Base-by-base conservation (phyloP, 1,140 invertebrate species). In the Delia radicum region DNA sequence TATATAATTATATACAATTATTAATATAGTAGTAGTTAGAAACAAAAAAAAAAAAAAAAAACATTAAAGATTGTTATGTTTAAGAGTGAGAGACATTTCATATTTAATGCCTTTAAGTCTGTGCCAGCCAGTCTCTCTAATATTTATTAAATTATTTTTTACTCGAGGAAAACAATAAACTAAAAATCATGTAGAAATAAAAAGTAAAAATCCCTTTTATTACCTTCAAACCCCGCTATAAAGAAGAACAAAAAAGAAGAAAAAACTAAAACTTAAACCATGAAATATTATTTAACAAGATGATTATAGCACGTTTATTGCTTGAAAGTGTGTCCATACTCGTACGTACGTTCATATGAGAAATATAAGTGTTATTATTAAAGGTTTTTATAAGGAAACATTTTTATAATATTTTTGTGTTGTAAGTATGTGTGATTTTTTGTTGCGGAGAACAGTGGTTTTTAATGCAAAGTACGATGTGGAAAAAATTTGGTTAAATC, bases 231-330 rank as follows among this genome's bases (percentile, higher is more conserved):
- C n/a, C n/a, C n/a, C n/a, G n/a, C n/a, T n/a, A n/a, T n/a, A n/a
- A n/a, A n/a, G 12, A 15, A 42, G 37, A 42, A 33, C 33, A 33
- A 10, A 37, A 37, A 15, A 42, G 37, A 3, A 42, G 33, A 42
- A 42, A 42, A 12, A 42, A 42, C 27, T 33, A 33, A 37, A 69
- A 42, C 37, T 42, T 15, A 42, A 69, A 37, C 29, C 65, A 69
- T 69, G 65, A 69, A 69, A 69, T 69, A 69, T 69, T 69, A 69
- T 69, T 69, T 69, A 69, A 69, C 65, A 69, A 69, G 65, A 69
- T 69, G 65, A 69, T 69, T 69, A 69, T 69, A 33, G 29, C 29
- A 69, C 65, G 65, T 24, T 69, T 69, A 69, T 37, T 69, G 65
- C 29, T 69, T 21, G 8, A 18, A 55, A 55, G 48, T 55, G 48